phyloP scores from a whole-genome alignment of 2,113 vertebrate genomes.

The Pseudorhombus dupliciocellatus region DNA sequence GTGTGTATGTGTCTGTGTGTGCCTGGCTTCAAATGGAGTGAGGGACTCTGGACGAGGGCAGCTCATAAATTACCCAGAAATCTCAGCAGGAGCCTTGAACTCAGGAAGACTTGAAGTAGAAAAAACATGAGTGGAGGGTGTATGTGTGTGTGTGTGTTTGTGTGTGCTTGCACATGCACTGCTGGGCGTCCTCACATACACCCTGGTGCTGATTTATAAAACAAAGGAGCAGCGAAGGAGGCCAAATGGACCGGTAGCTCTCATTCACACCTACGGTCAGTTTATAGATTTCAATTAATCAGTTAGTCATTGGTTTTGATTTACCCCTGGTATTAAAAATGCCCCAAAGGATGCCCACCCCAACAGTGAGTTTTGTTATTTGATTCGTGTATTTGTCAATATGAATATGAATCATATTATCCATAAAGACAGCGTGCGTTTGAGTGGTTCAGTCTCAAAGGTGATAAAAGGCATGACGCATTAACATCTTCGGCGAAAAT shows the following conservation, averaged over 20 bases:
- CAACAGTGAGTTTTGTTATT: not conserved
- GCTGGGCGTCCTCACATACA: conserved; percentile 4
- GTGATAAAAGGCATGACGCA: not conserved
- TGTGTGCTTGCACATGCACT: too few relatives aligned
- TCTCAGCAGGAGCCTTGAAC: conserved; percentile 51
- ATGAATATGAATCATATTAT: too few relatives aligned
- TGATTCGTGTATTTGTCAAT: too few relatives aligned
- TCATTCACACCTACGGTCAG: too few relatives aligned
- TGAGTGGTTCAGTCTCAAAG: conserved; percentile 11
- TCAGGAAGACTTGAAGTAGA: conserved; percentile 35
- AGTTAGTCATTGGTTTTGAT: too few relatives aligned
- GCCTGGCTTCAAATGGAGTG: conserved; percentile 35
- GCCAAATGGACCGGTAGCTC: too few relatives aligned
- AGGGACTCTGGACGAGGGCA: conserved; percentile 41
- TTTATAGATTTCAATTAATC: not conserved
- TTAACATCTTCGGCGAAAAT: not conserved
- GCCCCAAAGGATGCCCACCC: too few relatives aligned
- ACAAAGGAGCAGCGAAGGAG: not conserved
- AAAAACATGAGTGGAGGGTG: conserved; percentile 23
- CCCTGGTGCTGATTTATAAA: conserved; percentile 13
- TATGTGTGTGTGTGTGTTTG: not conserved
- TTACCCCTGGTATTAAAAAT: too few relatives aligned
- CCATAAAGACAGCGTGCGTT: conserved; percentile 8
- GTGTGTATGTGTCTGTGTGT: not conserved
- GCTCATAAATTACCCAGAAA: conserved; percentile 69